A percentile compares a stretch with the other conserved stretches of the same genome.
Conservation (phyloP, 1,140 invertebrate species). For the Drosophila aff. region DNA sequence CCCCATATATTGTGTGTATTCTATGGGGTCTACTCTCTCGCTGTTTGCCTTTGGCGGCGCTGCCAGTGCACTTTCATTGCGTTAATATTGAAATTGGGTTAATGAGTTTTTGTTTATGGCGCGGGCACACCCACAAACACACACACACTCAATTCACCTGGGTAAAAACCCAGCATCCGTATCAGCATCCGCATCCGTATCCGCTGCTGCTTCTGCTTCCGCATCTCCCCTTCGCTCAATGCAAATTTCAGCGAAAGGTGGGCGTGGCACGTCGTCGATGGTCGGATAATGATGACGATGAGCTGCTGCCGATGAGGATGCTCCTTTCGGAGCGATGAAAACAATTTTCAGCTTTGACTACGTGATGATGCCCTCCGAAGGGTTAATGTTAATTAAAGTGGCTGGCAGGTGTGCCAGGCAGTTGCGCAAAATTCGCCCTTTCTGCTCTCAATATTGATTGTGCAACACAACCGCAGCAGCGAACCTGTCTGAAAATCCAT, state of each 20-base stretch:
- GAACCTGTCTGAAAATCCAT: slow-evolving; percentile 24
- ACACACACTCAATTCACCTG: slow-evolving; percentile 5
- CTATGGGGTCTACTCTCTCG: not conserved
- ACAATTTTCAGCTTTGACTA: slow-evolving; percentile 64
- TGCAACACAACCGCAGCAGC: slow-evolving; percentile 25
- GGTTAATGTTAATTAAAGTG: slow-evolving; percentile 73
- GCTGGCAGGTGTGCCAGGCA: slow-evolving; percentile 7
- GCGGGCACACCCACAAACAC: slow-evolving; percentile 10
- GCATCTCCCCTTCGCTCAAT: slow-evolving; percentile 45
- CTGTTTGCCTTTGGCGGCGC: slow-evolving; percentile 59
- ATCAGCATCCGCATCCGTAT: slow-evolving; percentile 27
- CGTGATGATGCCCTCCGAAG: slow-evolving; percentile 24
- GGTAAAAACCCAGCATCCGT: not conserved
- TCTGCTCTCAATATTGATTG: slow-evolving; percentile 22
- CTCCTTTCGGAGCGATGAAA: slow-evolving; percentile 46
- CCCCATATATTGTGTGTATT: not conserved
- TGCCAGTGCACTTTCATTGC: slow-evolving; percentile 66
- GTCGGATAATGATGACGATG: slow-evolving; percentile 26
- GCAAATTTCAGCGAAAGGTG: slow-evolving; percentile 56
- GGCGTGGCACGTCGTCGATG: slow-evolving; percentile 4
- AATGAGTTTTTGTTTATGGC: slow-evolving; percentile 81
- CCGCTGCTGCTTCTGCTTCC: slow-evolving; percentile 26
- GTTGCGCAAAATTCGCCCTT: not conserved
- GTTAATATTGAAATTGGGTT: slow-evolving; percentile 80
- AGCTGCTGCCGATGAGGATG: slow-evolving; percentile 6